Evolutionary conservation across 1,140 invertebrate genomes (phyloP), one percentile per base, ranked within the genome.

Genomic region (Choristoneura fumiferana): DNA sequence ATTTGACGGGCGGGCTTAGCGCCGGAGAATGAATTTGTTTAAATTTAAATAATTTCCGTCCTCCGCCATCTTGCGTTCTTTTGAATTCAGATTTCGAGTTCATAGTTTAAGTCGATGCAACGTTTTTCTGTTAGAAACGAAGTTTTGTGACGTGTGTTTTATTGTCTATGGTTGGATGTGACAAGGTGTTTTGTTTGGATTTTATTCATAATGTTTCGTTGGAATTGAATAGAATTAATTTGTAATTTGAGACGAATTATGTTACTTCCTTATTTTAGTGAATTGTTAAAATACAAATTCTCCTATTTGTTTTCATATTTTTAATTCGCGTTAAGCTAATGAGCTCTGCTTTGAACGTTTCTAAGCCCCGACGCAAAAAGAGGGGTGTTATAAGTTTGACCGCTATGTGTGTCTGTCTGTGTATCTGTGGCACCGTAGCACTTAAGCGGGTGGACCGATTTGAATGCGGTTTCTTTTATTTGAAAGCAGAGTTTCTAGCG

Each of bases 1-100:
- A 58, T 58, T 54, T 53, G 53, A 40, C 18, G 55, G 65, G 62
- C 64, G 36, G 12, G 59, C 39, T 6, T 2, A 17, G 35, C 49
- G 13, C 35, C 45, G 13, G 38, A 18, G 64, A 61, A 69, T 67
- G 43, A 40, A 72, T 72, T 75, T 65, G 72, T 54, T 43, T 68
- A 71, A 39, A 70, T 73, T 71, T 73, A 60, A 73, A 74, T 74
- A 65, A 63, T 67, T 63, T 65, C 22, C 18, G 33, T 38, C 52
- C 8, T 17, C 34, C 52, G 52, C 33, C 33, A 54, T 35, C 34
- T 54, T 22, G 43, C 17, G 18, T 10, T 13, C 43, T 49, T 49
- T 49, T 49, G 43, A 49, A 49, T 49, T 49, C 43, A 49, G 43
- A 49, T 49, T 49, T 49, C 18, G 43, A 49, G 43, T 49, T 49